Conservation (phyloP, 2,797 vertebrate genomes). For the Gorsachius magnificus region DNA sequence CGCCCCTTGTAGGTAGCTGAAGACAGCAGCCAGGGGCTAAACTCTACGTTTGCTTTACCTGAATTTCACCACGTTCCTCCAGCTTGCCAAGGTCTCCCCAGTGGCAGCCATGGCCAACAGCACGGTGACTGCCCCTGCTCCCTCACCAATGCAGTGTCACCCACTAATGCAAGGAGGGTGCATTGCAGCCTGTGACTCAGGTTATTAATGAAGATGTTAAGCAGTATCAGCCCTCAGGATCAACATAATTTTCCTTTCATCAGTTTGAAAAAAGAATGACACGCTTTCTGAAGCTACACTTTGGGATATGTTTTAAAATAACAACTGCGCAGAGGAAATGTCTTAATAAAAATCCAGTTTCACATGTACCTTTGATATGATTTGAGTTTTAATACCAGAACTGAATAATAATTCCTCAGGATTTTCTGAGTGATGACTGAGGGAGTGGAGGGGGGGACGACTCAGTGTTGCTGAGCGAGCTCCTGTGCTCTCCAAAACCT, state of each 20-base stretch:
- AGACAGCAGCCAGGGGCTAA: not conserved
- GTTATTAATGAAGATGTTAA: slow-evolving; percentile 54
- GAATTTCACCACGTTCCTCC: not conserved
- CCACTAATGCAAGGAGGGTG: not conserved
- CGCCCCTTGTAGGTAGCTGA: not conserved
- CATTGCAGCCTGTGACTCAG: slow-evolving; percentile 13
- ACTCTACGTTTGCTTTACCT: not conserved
- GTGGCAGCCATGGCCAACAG: not conserved
- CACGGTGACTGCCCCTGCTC: not conserved
- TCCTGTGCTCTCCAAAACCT: not conserved
- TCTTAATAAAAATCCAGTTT: slow-evolving; percentile 53
- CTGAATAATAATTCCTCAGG: slow-evolving; percentile 14
- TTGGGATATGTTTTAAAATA: slow-evolving; percentile 55
- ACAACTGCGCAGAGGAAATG: slow-evolving; percentile 15
- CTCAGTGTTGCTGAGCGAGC: not conserved
- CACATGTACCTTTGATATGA: slow-evolving; percentile 23
- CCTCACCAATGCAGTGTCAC: not conserved
- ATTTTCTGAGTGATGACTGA: not conserved
- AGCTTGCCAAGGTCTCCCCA: not conserved
- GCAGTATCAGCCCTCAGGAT: slow-evolving; percentile 58
- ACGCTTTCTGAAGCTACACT: slow-evolving; percentile 58
- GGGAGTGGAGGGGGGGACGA: not conserved
- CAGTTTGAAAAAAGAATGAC: slow-evolving; percentile 27
- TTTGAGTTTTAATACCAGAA: slow-evolving; percentile 37
- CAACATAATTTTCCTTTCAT: slow-evolving; percentile 61